Evolutionary conservation across 2,797 vertebrate genomes (phyloP), one percentile per base, ranked within the genome.

Genomic region (Sternarchorhynchus goeldii): DNA sequence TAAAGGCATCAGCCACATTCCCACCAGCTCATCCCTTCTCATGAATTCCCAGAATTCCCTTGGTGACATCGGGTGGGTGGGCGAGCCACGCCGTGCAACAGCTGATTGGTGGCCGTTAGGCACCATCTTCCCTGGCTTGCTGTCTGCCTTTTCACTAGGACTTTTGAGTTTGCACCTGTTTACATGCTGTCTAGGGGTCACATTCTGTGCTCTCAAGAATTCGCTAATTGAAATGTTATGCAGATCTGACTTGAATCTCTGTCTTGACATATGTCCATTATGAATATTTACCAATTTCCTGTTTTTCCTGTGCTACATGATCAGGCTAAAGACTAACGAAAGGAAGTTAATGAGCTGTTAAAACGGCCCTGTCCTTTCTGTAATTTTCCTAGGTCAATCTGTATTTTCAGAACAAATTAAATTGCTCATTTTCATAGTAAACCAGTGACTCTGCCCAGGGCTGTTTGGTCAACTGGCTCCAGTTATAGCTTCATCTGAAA

Each of bases 31-130:
- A 80, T 75, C 55, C 80, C 16, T 89, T 90, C 89, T 85, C 80
- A 80, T 31, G 82, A 82, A 90, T 90, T 90, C 87, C 86, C 53
- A 60, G 58, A 84, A 90, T 91, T 90, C 86, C 77, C 78, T 18
- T 18, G 20, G 66, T 31, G 10, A 32, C 21, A 36, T 55, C 36
- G 6, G 21, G 2, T 36, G 39, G 39, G 66, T 60, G 82, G 69
- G 31, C 34, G 71, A 56, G 62, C 73, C 25, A 4, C 20, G 29
- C 3, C 14, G 18, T n/a, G 53, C 56, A 81, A 85, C 90, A 90
- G 91, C 88, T 91, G 91, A 87, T 84, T 66, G 58, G 34, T 39
- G 2, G 31, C 57, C 34, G 5, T 2, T 4, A 16, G 17, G 4
- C 17, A 18, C 56, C 55, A 6, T 69, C n/a, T 5, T 57, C 17